Evolutionary conservation across 1,140 invertebrate species (phyloP), one percentile per base, ranked within the genome.

Genomic region (Leguminivora glycinivorella): DNA sequence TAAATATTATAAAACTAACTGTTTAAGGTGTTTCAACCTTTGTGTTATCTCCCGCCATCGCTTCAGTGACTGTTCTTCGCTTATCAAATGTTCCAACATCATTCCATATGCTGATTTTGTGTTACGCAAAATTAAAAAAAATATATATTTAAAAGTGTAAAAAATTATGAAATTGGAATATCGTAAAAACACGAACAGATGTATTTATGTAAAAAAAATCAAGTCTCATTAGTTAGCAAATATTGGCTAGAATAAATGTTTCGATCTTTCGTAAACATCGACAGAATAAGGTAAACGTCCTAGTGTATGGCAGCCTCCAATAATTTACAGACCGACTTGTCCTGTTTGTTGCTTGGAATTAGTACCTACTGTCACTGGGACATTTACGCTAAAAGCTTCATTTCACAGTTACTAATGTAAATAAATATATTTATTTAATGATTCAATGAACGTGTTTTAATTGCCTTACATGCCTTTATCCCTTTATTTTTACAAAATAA

Each of bases 371-470:
- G 34, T 9, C 34, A 38, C 10, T 38, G 7, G 34, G 34, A 38
- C 34, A 14, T 38, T 38, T 38, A 14, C 34, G 34, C 10, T 38
- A 38, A 84, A 80, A 83, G 72, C 81, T 84, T 87, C 81, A 84
- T 82, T 84, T 88, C 76, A 83, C 75, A 80, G 87, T 91, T 89
- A 87, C 75, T 83, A 68, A 68, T 91, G 87, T 91, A 91, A 89
- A 91, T 91, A 91, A 91, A 91, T 88, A 91, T 91, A 91, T 91
- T 89, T 91, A 91, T 91, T 91, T 91, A 90, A 90, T 81, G 80
- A 85, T 83, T 87, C 82, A 60, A 72, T 10, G 63, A 58, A 29
- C 67, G 75, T 77, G 76, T 88, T 85, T 88, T 72, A 82, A 84
- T 74, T 43, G 3, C 26, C 24, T 47, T 24, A 52, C 31, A 5